phyloP scores from a whole-genome alignment of 2,888 invertebrate genomes.

The Schizaphis graminum region DNA sequence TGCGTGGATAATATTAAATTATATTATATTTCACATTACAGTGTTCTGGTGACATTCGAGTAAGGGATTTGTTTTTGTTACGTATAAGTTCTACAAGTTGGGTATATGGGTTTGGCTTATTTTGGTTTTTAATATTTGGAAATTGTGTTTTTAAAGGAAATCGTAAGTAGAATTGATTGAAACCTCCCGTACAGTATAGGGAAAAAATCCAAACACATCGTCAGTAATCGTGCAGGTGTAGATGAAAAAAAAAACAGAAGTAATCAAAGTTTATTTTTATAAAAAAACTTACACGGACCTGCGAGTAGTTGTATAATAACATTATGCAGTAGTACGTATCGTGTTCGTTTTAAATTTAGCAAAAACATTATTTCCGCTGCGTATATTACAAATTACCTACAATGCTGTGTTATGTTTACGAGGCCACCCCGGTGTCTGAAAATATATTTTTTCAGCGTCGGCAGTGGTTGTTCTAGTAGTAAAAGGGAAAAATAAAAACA shows the following conservation, averaged over 20 bases:
- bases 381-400: not conserved
- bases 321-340: not conserved
- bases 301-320: not conserved
- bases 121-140: not conserved
- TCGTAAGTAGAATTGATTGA: not conserved
- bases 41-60: not conserved
- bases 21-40: not conserved
- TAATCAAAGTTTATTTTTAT: not conserved
- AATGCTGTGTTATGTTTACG: not conserved
- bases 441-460: not conserved
- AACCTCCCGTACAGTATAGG: not conserved
- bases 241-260: not conserved
- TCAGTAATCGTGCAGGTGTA: not conserved
- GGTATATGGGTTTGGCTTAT: not conserved
- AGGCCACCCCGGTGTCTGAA: conserved; percentile 20
- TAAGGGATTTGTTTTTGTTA: not conserved
- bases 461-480: not conserved
- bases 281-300: not conserved
- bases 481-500: not conserved
- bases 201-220: not conserved
- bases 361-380: not conserved
- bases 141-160: not conserved
- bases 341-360: not conserved
- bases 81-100: not conserved
- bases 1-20: not conserved